Evolutionary conservation across 2,888 invertebrate species (phyloP).

Genomic region (Aleiodes testaceus): DNA sequence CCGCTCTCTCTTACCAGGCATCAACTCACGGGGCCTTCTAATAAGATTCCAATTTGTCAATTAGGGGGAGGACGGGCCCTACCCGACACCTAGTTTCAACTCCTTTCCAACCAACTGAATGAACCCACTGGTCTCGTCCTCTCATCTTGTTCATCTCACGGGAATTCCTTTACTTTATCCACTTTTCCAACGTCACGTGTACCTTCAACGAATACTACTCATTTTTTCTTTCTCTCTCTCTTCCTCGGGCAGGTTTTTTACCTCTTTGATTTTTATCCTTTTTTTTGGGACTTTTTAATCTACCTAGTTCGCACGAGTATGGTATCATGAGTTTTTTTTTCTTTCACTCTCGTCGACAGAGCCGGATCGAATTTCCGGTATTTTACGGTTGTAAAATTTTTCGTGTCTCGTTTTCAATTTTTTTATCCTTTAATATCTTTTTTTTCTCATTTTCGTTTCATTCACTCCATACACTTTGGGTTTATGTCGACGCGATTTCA

Average conservation of each 20-base stretch:
- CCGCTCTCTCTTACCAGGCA: constrained; percentile 9
- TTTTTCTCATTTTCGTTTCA: constrained; percentile 48
- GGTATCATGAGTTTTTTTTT: constrained; percentile 44
- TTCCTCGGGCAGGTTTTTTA: constrained; percentile 5
- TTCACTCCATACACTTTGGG: constrained; percentile 50
- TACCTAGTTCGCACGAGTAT: constrained; percentile 37
- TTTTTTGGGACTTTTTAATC: constrained; percentile 14
- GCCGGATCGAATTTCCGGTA: constrained; percentile 46
- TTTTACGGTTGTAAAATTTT: constrained; percentile 45
- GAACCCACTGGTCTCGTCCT: constrained; percentile 20
- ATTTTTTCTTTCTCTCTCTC: constrained; percentile 25
- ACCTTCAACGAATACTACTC: constrained; percentile 38
- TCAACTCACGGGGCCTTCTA: constrained; percentile 28
- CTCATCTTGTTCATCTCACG: constrained; percentile 33
- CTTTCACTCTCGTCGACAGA: constrained; percentile 13
- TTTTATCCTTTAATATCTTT: constrained; percentile 41
- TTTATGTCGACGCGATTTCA: constrained; percentile 37
- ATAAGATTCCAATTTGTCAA: constrained; percentile 82
- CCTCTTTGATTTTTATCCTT: constrained; percentile 44
- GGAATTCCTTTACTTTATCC: constrained; percentile 30
- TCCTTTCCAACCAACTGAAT: constrained; percentile 13
- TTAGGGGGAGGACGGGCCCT: constrained; percentile 75
- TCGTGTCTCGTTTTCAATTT: constrained; percentile 36
- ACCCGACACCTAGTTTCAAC: constrained; percentile 53
- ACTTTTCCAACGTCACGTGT: constrained; percentile 40